Base-by-base conservation (phyloP, 23 tunicate genomes). In the Halocynthia roretzi region DNA sequence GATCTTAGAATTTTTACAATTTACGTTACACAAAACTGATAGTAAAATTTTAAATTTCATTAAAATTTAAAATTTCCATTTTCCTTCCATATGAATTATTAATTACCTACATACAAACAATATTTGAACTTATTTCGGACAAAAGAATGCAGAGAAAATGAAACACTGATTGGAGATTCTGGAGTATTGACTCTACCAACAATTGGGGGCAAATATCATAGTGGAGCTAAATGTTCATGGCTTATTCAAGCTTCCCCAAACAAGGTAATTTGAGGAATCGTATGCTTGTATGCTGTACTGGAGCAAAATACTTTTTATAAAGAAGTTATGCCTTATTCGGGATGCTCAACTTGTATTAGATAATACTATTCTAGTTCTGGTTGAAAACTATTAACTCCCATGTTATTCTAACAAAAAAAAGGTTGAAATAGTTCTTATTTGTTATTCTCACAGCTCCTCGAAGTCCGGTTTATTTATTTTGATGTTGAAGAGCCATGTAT, bases 381-480 rank as follows among this genome's bases (percentile, higher is more conserved):
- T 31, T 31, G 44, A 18, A 15, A 18, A 60, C 64, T 17, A 18
- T 15, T 60, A 15, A 60, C 17, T 60, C 2, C 64, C 64, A 60
- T 2, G 31, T 68, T 2, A 22, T 18, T 68, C 2, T 0, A 1
- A 22, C 21, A 18, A 68, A 18, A 18, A 18, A 4, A 4, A 15
- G 64, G 2, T 60, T 60, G 64, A 15, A 60, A 18, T 60, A 18
- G 64, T 1, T 15, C 64, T 60, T 60, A 60, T 18, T 18, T 5
- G 20, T 11, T 68, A 2, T 9, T 40, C 56, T 74, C 56, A 17
- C 78, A 74, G 78, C 19, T 74, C 5, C 55, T 74, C 56, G 56
- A 22, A 14, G 56, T 74, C 19, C 68, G 14, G 22, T 74, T 74
- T 56, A 54, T 12, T 19, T 74, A 54, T 54, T 74, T 74, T 74